Evolutionary conservation across 2,888 invertebrate species (phyloP), one percentile per base, ranked within the genome.

Genomic region (Meliscaeva auricollis): DNA sequence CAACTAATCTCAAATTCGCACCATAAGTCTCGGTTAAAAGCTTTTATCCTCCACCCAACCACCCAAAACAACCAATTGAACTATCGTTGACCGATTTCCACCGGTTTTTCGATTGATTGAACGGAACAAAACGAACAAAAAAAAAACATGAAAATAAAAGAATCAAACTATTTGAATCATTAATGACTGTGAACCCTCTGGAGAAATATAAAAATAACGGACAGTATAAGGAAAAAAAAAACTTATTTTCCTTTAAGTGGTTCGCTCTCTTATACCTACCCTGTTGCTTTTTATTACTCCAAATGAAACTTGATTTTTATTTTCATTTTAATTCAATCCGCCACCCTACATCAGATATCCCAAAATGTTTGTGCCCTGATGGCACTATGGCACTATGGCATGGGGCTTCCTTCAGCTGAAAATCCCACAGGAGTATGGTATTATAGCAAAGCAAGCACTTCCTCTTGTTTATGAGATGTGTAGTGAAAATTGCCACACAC

Each of bases 401-500:
- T 32, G 17, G 2, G 41, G 15, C 7, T 38, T 38, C 38, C 38
- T 38, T 38, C 48, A 66, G 15, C 32, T 32, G 6, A 32, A 48
- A 35, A 35, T 20, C 50, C 66, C 66, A 2, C n/a, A 66, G 50
- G 66, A 66, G 20, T 22, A n/a, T 8, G n/a, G n/a, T 48, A 1
- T 4, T 35, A 56, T 17, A 54, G 26, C 50, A 72, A 15, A 50
- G 35, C 32, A 60, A 74, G 41, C 30, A 56, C 69, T 69, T 81
- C 64, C 76, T 68, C 69, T 81, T 62, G 56, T 77, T 77, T 69
- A 70, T 81, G 69, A 30, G 85, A 76, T 81, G 81, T 74, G 76
- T 81, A 85, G 56, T 73, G 80, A 77, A 84, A 80, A 77, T 73
- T 81, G 81, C 81, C 73, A 80, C 81, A 85, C 76, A 77, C 64